Conservation (phyloP, 2,113 vertebrate species). For the Callipepla squamata region DNA sequence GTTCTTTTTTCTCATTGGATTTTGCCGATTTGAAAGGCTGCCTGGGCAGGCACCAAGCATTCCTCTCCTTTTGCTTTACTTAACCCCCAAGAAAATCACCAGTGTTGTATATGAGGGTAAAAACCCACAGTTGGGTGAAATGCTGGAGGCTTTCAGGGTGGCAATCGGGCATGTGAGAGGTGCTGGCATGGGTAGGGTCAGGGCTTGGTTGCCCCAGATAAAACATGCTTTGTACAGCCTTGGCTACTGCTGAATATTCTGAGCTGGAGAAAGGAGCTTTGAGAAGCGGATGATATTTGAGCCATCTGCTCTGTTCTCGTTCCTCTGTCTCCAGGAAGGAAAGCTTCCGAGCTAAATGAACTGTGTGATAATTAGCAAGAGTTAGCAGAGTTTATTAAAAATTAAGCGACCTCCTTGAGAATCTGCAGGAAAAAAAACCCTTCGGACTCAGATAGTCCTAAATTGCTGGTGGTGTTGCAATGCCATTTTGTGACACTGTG, state of each 20-base stretch:
- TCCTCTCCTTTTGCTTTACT: not conserved
- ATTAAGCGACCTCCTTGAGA: conserved; percentile 35
- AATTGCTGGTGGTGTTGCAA: not conserved
- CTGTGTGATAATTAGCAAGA: conserved; percentile 58
- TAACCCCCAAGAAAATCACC: not conserved
- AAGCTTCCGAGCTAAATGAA: conserved; percentile 62
- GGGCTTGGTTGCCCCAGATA: not conserved
- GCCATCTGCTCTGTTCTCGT: conserved; percentile 65
- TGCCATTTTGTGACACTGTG: not conserved
- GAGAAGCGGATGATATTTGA: conserved; percentile 51
- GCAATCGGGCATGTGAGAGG: not conserved
- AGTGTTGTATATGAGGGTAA: not conserved
- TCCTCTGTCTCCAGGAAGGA: conserved; percentile 53
- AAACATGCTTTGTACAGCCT: not conserved
- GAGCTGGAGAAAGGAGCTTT: conserved; percentile 35
- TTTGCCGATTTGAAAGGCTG: not conserved
- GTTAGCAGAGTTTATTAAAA: conserved; percentile 67
- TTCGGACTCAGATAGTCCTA: not conserved
- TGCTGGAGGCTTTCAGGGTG: accelerated
- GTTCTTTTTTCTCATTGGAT: not conserved
- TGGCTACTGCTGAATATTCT: not conserved
- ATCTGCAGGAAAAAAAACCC: not conserved
- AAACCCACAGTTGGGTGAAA: not conserved
- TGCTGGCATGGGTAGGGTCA: not conserved
- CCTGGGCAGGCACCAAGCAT: not conserved